Evolutionary conservation across 2,113 vertebrate genomes (phyloP), one percentile per base, ranked within the genome.

Genomic region (Oreotrochilus melanogaster): DNA sequence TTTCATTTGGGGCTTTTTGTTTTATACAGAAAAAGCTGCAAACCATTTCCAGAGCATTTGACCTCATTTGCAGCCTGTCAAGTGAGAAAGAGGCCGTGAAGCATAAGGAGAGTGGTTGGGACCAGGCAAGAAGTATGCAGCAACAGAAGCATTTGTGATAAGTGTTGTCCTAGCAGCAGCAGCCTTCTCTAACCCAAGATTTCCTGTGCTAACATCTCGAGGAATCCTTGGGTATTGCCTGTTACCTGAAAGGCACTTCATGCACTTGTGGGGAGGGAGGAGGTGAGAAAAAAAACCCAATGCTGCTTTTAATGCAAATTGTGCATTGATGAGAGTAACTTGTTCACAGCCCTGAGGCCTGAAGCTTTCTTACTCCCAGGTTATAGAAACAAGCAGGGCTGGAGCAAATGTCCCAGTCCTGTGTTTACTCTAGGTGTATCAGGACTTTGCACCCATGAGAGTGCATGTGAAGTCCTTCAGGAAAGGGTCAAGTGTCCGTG

Each of bases 61-160:
- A 95, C 82, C 92, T 93, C 80, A 51, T 96, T 86, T 96, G 58
- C 81, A 89, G 54, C 66, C 89, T 95, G 93, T 87, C 74, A 89
- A 94, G 81, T 69, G 78, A 66, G 84, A 95, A 73, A 78, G 58
- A 87, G 89, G 47, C 74, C 33, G 1, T 86, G 87, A 96, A 94
- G 95, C 85, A 74, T 78, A 95, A 82, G 87, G 84, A 89, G 71
- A 70, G 81, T 86, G 62, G 74, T 48, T 93, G 93, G 43, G 85
- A 91, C 51, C 60, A 70, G 58, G 51, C 85, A 93, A 57, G 22
- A 61, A 91, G 15, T 31, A 47, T 43, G 53, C 37, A 66, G 72
- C 39, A 81, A 47, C 33, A 31, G 75, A 81, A 89, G 85, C 50
- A 50, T 93, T 88, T 93, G 12, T 88, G 83, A n/a, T 82, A 62